phyloP scores from a whole-genome alignment of 2,888 invertebrate species.

The Enchytraeus crypticus region DNA sequence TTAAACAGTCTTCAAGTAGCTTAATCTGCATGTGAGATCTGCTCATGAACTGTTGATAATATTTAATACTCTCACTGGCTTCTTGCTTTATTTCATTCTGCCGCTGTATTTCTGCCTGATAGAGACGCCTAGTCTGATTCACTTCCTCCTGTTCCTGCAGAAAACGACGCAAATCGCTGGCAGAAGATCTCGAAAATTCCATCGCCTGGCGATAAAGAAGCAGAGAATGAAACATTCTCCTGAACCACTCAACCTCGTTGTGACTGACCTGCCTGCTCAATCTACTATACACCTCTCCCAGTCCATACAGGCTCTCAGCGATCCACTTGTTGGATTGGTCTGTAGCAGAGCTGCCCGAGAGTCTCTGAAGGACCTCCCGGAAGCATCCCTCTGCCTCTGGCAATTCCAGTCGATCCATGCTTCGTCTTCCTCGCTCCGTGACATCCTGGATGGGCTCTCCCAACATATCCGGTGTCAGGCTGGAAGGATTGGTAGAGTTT shows the following conservation, averaged over 20 bases:
- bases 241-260: slow-evolving; percentile 16
- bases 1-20: not conserved
- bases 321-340: not conserved
- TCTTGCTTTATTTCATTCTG: too few relatives aligned
- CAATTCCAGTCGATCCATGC: slow-evolving; percentile 10
- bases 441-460: not conserved
- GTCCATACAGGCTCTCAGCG: slow-evolving; percentile 10
- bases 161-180: not conserved
- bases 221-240: slow-evolving; percentile 1
- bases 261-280: slow-evolving; percentile 5
- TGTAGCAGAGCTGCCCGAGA: not conserved
- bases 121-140: too few relatives aligned
- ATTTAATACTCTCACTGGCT: not conserved
- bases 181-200: not conserved
- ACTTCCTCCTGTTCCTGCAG: too few relatives aligned
- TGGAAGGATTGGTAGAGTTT: too few relatives aligned
- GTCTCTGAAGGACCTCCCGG: slow-evolving; percentile 8
- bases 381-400: slow-evolving; percentile 7
- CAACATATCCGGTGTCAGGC: too few relatives aligned
- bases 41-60: not conserved
- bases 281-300: slow-evolving; percentile 19
- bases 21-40: not conserved
- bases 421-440: not conserved
- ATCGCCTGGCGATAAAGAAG: not conserved
- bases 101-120: too few relatives aligned